Evolutionary conservation across 2,113 vertebrate genomes (phyloP).

Genomic region (Microcebus lehilahytsara): DNA sequence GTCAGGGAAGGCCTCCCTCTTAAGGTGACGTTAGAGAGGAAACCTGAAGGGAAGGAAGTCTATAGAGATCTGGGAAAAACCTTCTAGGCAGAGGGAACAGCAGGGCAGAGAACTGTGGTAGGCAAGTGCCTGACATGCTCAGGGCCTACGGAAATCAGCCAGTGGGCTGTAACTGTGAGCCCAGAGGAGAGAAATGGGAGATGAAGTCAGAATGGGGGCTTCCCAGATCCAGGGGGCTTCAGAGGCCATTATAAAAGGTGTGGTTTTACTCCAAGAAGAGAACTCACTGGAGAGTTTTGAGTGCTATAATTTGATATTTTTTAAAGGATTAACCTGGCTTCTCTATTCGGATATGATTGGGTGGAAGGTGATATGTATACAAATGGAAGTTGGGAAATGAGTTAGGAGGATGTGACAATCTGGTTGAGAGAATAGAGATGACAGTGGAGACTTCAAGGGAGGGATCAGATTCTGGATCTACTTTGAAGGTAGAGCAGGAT

Average conservation of each 20-base stretch:
- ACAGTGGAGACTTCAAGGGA: neutral
- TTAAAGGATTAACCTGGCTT: neutral
- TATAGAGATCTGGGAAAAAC: neutral
- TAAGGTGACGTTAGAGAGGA: neutral
- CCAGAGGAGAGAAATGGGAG: neutral
- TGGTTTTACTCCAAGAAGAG: neutral
- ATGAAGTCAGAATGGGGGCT: neutral
- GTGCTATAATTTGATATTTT: neutral
- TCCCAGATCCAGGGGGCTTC: neutral
- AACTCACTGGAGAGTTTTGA: neutral
- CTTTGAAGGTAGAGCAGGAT: neutral
- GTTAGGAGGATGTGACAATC: neutral
- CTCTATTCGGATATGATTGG: neutral
- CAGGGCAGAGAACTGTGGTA: neutral
- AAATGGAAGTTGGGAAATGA: neutral
- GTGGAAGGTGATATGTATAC: neutral
- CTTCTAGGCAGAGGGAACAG: neutral
- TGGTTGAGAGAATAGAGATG: neutral
- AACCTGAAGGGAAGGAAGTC: neutral
- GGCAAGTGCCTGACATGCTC: neutral
- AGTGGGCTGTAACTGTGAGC: neutral
- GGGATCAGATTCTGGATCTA: neutral
- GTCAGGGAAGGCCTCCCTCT: neutral
- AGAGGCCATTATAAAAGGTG: neutral
- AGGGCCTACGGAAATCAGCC: neutral